Conservation (phyloP, 2,888 invertebrate genomes). For the Aproaerema taeniolella region DNA sequence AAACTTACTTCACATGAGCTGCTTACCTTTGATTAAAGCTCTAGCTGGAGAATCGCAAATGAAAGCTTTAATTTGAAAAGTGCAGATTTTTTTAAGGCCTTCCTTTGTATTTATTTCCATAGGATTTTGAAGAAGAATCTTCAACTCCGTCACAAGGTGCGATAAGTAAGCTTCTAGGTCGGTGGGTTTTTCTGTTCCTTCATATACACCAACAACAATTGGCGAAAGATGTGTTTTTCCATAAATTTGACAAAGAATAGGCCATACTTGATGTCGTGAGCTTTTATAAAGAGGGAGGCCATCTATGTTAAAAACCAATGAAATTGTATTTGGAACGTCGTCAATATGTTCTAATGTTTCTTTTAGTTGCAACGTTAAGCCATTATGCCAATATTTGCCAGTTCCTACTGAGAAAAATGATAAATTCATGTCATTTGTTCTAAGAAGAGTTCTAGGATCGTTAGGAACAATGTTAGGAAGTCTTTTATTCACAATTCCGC, state of each 20-base stretch:
- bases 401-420: not conserved
- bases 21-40: constrained; percentile 1
- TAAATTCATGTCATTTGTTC: not conserved
- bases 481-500: not conserved
- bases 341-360: not conserved
- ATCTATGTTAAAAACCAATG: not conserved
- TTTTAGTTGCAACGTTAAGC: not conserved
- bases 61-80: not conserved
- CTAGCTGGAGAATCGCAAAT: constrained; percentile 6
- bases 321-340: not conserved
- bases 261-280: not conserved
- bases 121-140: constrained; percentile 12
- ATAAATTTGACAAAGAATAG: not conserved
- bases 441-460: not conserved
- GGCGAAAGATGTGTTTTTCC: constrained; percentile 9
- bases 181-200: constrained; percentile 17
- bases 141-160: constrained; percentile 6
- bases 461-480: not conserved
- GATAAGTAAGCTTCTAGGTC: constrained; percentile 16
- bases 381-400: constrained; percentile 1
- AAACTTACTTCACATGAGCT: not conserved
- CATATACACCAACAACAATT: constrained; percentile 21
- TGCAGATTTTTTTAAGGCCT: not conserved
- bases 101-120: constrained; percentile 2
- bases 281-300: not conserved